Base-by-base conservation (phyloP, 1,140 invertebrate species). In the Eciton burchellii region DNA sequence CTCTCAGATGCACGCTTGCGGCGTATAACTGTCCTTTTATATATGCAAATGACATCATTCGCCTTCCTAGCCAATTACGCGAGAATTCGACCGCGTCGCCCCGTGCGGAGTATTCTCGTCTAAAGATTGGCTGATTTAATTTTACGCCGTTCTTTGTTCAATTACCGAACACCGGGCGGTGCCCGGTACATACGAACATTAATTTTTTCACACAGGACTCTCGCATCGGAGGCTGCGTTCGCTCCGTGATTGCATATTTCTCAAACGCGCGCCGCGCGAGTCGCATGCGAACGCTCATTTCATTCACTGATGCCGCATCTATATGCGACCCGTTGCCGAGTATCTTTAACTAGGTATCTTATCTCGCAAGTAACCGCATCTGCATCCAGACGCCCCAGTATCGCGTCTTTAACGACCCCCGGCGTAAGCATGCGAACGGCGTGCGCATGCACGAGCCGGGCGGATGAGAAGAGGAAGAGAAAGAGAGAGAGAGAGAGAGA, bases 321-420 rank as follows among this genome's bases (percentile, higher is more conserved):
- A 70, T 56, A 79, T 70, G 35, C 74, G 9, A 45, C 11, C 21
- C 63, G 49, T 43, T 21, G 63, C 74, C n/a, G 12, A 70, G 63
- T 43, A 79, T 79, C 63, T 49, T 79, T 79, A 79, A 79, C 63
- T 29, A 79, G 74, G 63, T 79, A 79, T 79, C 74, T 79, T 79
- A 79, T 57, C 74, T 79, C 62, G 21, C 63, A n/a, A 68, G 49
- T 70, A 79, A 79, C 74, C 74, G 49, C 74, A 79, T 79, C 74
- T 79, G 74, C 74, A 79, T 79, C 74, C n/a, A 70, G 63, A 70
- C 63, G 41, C 24, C 12, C 63, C 16, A 35, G 63, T 79, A 79
- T 79, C 74, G 63, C 63, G n/a, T 70, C 74, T 79, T 79, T 79
- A 79, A 79, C 74, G 74, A 79, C 49, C 41, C 47, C 24, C 12